These are phyloP conservation scores for Porites rus DNA, from an alignment of 92 coral and sea anemone species.

Conservation along the genomic window DNA sequence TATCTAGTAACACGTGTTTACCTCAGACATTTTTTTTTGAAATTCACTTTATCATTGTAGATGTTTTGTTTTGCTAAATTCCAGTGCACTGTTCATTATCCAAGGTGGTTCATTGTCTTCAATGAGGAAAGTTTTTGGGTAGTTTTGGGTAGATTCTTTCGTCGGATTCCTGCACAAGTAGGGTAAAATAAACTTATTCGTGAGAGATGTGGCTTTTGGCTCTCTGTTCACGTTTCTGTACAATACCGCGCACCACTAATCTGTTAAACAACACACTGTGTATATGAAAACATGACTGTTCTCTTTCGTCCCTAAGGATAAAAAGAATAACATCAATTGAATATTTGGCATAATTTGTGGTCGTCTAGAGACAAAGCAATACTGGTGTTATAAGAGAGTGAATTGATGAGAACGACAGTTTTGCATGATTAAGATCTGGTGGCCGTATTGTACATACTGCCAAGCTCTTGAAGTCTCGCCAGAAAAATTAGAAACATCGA, in stretches of 20 bases:
- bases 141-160: no score
- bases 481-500: not conserved
- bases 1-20: constrained; percentile 27
- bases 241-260: no score
- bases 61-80: not conserved
- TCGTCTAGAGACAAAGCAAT: not conserved
- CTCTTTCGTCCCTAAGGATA: not conserved
- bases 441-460: not conserved
- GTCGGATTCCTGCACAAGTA: no score
- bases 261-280: no score
- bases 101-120: not conserved
- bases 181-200: no score
- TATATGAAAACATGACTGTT: no score
- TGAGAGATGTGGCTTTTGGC: no score
- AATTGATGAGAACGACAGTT: not conserved
- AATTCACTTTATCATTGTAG: not conserved
- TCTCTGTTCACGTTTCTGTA: no score
- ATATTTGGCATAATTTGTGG: not conserved
- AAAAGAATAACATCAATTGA: not conserved
- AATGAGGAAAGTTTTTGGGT: no score
- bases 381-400: not conserved
- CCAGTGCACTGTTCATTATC: not conserved
- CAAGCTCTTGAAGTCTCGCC: constrained; percentile 2
- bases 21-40: not conserved
- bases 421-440: no score